These are phyloP conservation scores for Diogma glabrata DNA, from an alignment of 2,888 invertebrate species.

Conservation along the genomic window DNA sequence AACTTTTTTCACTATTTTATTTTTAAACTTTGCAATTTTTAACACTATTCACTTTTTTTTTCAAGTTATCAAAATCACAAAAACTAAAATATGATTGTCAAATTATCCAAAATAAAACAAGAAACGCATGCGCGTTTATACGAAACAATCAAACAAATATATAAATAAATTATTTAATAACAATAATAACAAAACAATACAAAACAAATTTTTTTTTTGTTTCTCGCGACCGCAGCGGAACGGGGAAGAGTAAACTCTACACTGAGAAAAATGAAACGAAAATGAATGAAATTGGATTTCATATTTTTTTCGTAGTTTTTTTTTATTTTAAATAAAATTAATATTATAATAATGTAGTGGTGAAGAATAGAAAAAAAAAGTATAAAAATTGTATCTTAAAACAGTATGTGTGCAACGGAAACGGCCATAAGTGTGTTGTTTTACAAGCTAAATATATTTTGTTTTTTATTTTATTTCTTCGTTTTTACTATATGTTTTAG, in stretches of 20 bases:
- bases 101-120: background rate
- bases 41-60: no score
- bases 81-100: no score
- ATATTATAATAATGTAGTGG: no score
- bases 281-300: conserved; percentile 9
- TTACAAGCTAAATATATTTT: no score
- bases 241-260: conserved; percentile 9
- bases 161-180: conserved; percentile 5
- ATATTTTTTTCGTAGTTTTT: conserved; percentile 1
- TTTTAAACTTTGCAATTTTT: no score
- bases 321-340: background rate
- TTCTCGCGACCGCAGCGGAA: conserved; percentile 9
- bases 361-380: no score
- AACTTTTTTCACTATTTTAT: no score
- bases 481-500: no score
- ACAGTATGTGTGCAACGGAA: conserved; percentile 11
- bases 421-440: conserved; percentile 9
- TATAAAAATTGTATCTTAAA: no score
- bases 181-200: background rate
- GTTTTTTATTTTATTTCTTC: no score
- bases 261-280: conserved; percentile 9
- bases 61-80: no score
- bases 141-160: conserved; percentile 6
- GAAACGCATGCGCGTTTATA: conserved; percentile 5
- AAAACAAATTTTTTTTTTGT: background rate